A percentile compares a stretch with the other conserved stretches of the same genome.
Conservation (phyloP, 2,113 vertebrate genomes). For the Brevimyrus niger region DNA sequence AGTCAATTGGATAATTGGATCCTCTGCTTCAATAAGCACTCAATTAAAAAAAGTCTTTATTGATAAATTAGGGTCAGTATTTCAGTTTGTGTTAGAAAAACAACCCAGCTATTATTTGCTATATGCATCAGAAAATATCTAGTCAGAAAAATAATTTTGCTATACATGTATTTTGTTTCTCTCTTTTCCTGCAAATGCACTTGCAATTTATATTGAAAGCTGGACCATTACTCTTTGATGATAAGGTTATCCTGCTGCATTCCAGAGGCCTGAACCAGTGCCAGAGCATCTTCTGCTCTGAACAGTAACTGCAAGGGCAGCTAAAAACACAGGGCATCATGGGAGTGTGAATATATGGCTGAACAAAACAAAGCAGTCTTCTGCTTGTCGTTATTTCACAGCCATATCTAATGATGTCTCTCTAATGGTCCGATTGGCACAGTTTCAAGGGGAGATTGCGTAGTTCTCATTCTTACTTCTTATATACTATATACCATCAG, state of each 20-base stretch:
- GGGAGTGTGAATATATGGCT: neutral
- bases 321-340: neutral
- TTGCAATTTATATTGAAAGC: neutral
- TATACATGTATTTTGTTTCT: neutral
- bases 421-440: neutral
- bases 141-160: neutral
- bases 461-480: neutral
- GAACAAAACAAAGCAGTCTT: neutral
- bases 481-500: neutral
- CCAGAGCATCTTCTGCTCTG: neutral
- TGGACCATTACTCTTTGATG: neutral
- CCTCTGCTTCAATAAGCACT: neutral
- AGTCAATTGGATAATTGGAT: neutral
- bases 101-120: neutral
- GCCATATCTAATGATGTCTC: neutral
- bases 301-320: neutral
- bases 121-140: neutral
- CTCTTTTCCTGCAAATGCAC: neutral
- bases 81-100: neutral
- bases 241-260: neutral
- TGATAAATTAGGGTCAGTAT: neutral
- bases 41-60: neutral
- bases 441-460: neutral
- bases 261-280: neutral
- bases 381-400: neutral